These are phyloP conservation scores for Bicyclus anynana DNA, from an alignment of 1,140 invertebrate species.

Conservation along the genomic window DNA sequence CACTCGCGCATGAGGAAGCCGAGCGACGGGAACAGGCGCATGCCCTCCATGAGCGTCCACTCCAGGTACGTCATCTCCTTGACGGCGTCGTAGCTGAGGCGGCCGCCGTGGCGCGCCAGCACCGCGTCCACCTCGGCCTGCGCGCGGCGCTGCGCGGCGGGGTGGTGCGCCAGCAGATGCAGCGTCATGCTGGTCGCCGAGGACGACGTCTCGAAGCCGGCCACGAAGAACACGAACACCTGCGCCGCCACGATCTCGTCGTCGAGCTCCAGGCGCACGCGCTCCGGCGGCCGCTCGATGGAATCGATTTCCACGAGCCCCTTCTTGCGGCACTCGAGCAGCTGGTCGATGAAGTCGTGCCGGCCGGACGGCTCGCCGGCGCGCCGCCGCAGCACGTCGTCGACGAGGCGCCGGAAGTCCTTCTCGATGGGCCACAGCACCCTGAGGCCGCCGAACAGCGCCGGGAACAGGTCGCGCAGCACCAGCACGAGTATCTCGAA, in stretches of 20 bases:
- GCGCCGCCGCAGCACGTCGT: conserved; percentile 12
- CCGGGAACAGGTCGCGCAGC: conserved; percentile 12
- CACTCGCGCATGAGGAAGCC: conserved; percentile 19
- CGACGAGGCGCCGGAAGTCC: conserved; percentile 4
- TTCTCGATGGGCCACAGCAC: conserved; percentile 13
- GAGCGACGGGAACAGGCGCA: conserved; percentile 26
- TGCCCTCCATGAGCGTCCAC: conserved; percentile 22
- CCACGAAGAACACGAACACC: conserved; percentile 29
- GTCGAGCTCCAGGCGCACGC: conserved; percentile 12
- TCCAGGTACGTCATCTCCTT: conserved; percentile 19
- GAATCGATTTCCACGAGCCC: conserved; percentile 17
- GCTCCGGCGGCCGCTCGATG: conserved; percentile 12
- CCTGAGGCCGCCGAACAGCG: conserved; percentile 55
- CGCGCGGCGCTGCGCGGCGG: conserved; percentile 13
- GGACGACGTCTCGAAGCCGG: conserved; percentile 28
- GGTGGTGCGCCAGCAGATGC: conserved; percentile 24
- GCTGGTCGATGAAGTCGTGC: conserved; percentile 21
- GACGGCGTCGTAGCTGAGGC: conserved; percentile 23
- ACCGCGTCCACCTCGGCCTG: conserved; percentile 24
- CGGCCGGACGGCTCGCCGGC: conserved; percentile 11
- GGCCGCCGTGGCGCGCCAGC: conserved; percentile 19
- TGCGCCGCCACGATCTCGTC: conserved; percentile 16
- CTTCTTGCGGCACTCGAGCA: conserved; percentile 14
- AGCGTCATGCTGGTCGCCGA: conserved; percentile 17
- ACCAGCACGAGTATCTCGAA: conserved; percentile 4